Evolutionary conservation across 2,888 invertebrate genomes (phyloP).

Genomic region (Plebejus melissa): DNA sequence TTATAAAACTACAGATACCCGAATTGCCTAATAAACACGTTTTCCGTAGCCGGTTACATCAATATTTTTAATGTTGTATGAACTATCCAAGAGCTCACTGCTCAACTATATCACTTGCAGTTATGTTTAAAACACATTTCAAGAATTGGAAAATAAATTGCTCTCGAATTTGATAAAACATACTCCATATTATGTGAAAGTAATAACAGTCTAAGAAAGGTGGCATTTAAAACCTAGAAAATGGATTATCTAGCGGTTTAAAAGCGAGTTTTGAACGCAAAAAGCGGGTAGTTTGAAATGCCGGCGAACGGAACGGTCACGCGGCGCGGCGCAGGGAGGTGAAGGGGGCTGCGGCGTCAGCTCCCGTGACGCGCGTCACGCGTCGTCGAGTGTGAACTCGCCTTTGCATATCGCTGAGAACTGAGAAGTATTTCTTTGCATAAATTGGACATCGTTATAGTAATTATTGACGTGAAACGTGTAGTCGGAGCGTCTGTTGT

Average conservation of each 20-base stretch:
- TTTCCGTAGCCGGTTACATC: too few species aligned
- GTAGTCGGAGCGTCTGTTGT: neutral
- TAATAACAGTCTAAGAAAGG: constrained; percentile 1
- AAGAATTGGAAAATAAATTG: neutral
- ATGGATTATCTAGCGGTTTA: constrained; percentile 53
- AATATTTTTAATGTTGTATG: too few species aligned
- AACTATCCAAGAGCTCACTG: too few species aligned
- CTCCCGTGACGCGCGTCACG: constrained; percentile 48
- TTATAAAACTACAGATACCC: too few species aligned
- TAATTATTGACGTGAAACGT: constrained; percentile 17
- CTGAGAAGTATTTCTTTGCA: constrained; percentile 26
- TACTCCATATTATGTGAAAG: neutral
- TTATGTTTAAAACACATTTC: too few species aligned
- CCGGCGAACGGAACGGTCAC: constrained; percentile 71
- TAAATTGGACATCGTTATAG: constrained; percentile 8
- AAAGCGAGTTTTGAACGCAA: constrained; percentile 64
- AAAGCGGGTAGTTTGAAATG: constrained; percentile 54
- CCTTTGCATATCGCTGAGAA: constrained; percentile 60
- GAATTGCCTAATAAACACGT: too few species aligned
- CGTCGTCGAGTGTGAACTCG: constrained; percentile 61
- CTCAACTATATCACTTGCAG: too few species aligned
- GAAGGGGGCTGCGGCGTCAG: constrained; percentile 44
- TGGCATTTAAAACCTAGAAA: constrained; percentile 1
- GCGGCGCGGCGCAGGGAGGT: constrained; percentile 46
- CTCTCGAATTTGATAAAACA: neutral